Base-by-base conservation (phyloP, 1,140 invertebrate genomes). In the Oedothorax gibbosus region DNA sequence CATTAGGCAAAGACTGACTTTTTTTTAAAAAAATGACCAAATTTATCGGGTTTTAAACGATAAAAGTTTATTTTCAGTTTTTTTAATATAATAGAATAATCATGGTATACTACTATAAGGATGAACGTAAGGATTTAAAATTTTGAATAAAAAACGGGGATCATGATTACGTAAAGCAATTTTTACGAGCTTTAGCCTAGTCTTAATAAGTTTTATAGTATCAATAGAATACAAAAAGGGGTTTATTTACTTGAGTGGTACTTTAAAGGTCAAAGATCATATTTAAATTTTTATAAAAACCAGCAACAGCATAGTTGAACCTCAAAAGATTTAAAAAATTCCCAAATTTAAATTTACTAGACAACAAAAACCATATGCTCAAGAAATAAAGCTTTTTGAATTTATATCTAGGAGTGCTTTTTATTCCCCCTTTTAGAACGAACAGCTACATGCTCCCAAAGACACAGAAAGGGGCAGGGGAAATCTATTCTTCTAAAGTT, bases 61-160 rank as follows among this genome's bases (percentile, higher is more conserved):
- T 62, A 62, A 2, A 2, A 62, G 6, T 1, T 62, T 62, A 18
- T 62, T 62, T 62, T 62, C 57, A 12, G 57, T 62, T 2, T 62
- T 62, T 62, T 62, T 62, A 15, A 62, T 62, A 18, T 62, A 62
- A 62, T 62, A 6, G 57, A 62, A 62, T 62, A 62, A 62, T 62
- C 57, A 62, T 18, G 1, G 57, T 62, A 62, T 62, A 62, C 57
- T 62, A 62, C 6, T 62, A 1, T 62, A 62, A 18, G 18, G 57
- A 62, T 62, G 57, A 62, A 2, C 57, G 2, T 18, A 62, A 62
- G 6, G 57, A 62, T 62, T 62, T 62, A 62, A 62, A 62, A 62
- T 62, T 62, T 18, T 62, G 57, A 62, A 62, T 62, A 62, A 1
- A 3, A 12, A 62, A 1, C 1, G 57, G 57, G 57, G n/a, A n/a